Percentiles rank a stretch among this genome's conserved stretches.
Evolutionary conservation across 2,888 invertebrate species (phyloP).

Genomic region (Ichneumoninae sp.): DNA sequence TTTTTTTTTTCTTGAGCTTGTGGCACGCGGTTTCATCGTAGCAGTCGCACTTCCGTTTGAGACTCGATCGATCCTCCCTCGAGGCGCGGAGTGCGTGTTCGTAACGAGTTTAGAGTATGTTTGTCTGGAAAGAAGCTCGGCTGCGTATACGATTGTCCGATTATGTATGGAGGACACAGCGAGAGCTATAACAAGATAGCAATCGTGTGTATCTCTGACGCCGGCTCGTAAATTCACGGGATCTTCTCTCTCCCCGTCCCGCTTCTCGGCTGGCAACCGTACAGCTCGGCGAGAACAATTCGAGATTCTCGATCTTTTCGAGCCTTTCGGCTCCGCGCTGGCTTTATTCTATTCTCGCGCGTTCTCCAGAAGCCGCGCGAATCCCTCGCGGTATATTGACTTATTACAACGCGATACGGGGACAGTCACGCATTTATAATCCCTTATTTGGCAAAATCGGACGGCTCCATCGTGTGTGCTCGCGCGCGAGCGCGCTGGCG

Average conservation of each 20-base stretch:
- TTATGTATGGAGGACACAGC: slow-evolving; percentile 18
- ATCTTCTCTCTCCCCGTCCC: not conserved
- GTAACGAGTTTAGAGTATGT: slow-evolving; percentile 18
- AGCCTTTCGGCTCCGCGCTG: slow-evolving; percentile 48
- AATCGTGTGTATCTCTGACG: slow-evolving; percentile 40
- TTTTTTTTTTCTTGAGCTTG: slow-evolving; percentile 30
- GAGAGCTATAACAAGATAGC: slow-evolving; percentile 21
- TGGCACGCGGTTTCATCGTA: slow-evolving; percentile 24
- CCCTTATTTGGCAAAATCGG: slow-evolving; percentile 82
- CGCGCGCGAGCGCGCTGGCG: not conserved
- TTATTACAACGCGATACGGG: slow-evolving; percentile 76
- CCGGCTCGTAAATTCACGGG: slow-evolving; percentile 50
- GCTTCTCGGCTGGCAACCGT: not conserved
- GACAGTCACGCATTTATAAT: slow-evolving; percentile 78
- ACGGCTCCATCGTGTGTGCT: slow-evolving; percentile 77
- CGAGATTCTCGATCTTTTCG: slow-evolving; percentile 44
- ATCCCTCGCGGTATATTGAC: slow-evolving; percentile 77
- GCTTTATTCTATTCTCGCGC: slow-evolving; percentile 57
- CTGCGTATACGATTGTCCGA: slow-evolving; percentile 21
- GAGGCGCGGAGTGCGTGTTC: slow-evolving; percentile 7
- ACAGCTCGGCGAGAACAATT: slow-evolving; percentile 45
- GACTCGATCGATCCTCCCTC: slow-evolving; percentile 19
- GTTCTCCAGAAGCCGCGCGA: slow-evolving; percentile 40
- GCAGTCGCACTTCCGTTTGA: slow-evolving; percentile 48
- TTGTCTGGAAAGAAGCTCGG: slow-evolving; percentile 27